phyloP scores from a whole-genome alignment of 2,888 invertebrate species.

The Xestoiulus laeticollis region DNA sequence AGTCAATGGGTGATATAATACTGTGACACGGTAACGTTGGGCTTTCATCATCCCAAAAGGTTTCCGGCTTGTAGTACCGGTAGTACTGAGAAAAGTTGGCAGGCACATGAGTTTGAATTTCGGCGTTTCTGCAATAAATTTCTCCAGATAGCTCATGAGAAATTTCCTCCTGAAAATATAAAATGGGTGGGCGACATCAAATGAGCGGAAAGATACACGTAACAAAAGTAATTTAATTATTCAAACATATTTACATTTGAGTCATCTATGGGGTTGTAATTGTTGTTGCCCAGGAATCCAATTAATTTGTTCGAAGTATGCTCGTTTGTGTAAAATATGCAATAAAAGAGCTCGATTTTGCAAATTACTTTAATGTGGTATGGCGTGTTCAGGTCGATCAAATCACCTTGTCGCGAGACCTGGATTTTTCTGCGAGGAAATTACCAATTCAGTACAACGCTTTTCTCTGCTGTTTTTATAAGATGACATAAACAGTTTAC shows the following conservation, averaged over 20 bases:
- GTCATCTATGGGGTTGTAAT: neutral
- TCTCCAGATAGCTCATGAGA: neutral
- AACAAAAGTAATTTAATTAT: neutral
- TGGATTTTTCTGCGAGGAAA: neutral
- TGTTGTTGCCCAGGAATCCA: neutral
- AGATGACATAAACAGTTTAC: no score
- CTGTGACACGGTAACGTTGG: neutral
- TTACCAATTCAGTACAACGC: neutral
- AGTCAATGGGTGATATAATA: neutral
- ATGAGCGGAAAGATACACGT: no score
- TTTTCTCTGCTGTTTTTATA: no score
- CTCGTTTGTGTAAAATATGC: conserved; percentile 34
- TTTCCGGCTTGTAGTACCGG: neutral
- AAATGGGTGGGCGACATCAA: no score
- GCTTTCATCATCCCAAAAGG: neutral
- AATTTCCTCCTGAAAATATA: neutral
- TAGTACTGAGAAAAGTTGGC: no score
- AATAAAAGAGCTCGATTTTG: neutral
- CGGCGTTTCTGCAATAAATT: neutral
- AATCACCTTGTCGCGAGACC: neutral
- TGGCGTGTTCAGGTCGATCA: neutral
- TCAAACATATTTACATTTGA: neutral
- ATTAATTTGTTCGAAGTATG: neutral
- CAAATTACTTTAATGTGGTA: neutral
- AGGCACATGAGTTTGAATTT: neutral